Base-by-base conservation (phyloP, 2,113 vertebrate species). In the Tretioscincus oriximinensis region DNA sequence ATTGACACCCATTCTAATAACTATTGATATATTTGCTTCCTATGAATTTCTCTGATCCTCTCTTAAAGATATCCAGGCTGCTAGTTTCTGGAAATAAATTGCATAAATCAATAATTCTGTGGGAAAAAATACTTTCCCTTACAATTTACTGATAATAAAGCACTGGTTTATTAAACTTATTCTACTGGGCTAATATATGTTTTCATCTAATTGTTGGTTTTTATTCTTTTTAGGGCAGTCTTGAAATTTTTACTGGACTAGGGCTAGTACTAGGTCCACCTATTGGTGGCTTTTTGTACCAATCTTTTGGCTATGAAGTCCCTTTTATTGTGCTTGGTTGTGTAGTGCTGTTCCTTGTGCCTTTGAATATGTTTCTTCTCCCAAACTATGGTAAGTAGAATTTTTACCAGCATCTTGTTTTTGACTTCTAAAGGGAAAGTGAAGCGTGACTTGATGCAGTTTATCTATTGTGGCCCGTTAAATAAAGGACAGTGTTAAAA, bases 261-360 rank as follows among this genome's bases (percentile, higher is more conserved):
- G 98, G 98, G 7, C 89, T 99, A 1, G 96, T 98, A 2, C 63
- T 99, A 28, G 98, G 98, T 1, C 98, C 98, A 0, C 98, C 98
- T 2, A 76, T 99, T 22, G 98, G 98, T 79, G 98, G 97, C 6
- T 95, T 98, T 94, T 91, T 99, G 58, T 99, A 99, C 90, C 96
- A 99, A 5, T 83, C 95, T 0, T 99, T 97, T 91, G 98, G 97
- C 73, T 99, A 98, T 28, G 94, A 98, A 89, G 73, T 97, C 28
- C 98, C 98, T 71, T 99, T 99, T 78, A 90, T 99, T 90, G 82
- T 92, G 1, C 92, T 99, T 67, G 98, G 98, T 60, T 95, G 96
- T 35, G 1, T 98, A 70, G 92, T 98, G 41, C 86, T 99, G 84
- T 18, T 96, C 26, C 94, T 98, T 91, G 95, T 98, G 73, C 98